Conservation (phyloP, 2,888 invertebrate genomes). For the Schizotus pectinicornis region DNA sequence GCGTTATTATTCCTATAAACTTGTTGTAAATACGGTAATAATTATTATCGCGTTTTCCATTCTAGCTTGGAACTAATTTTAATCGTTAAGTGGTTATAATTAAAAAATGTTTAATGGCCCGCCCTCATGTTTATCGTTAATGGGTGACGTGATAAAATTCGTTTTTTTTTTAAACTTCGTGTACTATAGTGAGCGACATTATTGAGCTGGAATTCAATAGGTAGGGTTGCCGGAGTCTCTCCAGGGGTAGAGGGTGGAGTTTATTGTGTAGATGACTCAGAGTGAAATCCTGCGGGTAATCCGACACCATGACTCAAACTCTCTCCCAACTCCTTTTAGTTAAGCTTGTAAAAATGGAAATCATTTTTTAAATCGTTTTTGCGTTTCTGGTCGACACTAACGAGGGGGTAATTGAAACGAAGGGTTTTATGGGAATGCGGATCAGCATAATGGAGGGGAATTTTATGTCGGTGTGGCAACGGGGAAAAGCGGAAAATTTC, state of each 20-base stretch:
- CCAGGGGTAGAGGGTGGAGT: neutral
- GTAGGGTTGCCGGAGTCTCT: neutral
- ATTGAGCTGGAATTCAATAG: constrained; percentile 7
- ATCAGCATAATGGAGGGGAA: too few relatives aligned
- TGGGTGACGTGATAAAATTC: neutral
- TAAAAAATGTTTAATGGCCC: neutral
- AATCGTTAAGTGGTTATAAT: neutral
- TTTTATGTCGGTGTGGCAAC: too few relatives aligned
- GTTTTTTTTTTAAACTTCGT: neutral
- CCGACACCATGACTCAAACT: constrained; percentile 5
- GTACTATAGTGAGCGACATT: neutral
- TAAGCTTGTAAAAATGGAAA: too few relatives aligned
- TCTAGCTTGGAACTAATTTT: too few relatives aligned
- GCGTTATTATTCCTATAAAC: neutral
- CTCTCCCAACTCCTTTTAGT: neutral
- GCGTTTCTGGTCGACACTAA: too few relatives aligned
- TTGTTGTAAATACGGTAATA: too few relatives aligned
- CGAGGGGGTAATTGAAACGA: too few relatives aligned
- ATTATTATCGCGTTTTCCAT: too few relatives aligned
- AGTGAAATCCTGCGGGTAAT: constrained; percentile 8
- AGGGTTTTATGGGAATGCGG: too few relatives aligned
- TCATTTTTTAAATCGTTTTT: too few relatives aligned
- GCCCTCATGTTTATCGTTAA: too few relatives aligned
- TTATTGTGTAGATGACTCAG: constrained; percentile 2
- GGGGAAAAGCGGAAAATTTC: too few relatives aligned